A percentile compares a stretch with the other conserved stretches of the same genome.
Conservation (phyloP, 2,888 invertebrate genomes). For the Lasioglossum oenotherae region DNA sequence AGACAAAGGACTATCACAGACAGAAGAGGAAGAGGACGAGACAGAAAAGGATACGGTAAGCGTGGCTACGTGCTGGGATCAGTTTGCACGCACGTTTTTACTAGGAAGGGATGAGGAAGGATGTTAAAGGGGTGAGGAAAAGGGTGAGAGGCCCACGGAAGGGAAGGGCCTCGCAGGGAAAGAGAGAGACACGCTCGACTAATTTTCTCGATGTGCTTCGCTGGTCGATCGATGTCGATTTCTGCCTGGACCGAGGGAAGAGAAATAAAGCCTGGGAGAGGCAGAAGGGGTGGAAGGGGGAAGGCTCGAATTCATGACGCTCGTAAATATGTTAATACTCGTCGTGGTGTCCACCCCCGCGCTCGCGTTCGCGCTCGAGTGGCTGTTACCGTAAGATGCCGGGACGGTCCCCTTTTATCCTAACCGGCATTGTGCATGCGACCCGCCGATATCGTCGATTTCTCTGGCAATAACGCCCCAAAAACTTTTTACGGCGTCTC, state of each 20-base stretch:
- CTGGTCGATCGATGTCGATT: conserved; percentile 65
- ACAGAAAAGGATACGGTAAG: conserved; percentile 16
- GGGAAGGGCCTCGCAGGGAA: conserved; percentile 55
- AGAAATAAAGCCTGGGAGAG: conserved; percentile 35
- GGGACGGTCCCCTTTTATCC: conserved; percentile 57
- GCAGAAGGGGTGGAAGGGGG: conserved; percentile 20
- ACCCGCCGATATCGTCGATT: conserved; percentile 67
- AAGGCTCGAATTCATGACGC: conserved; percentile 73
- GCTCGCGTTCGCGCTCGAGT: conserved; percentile 49
- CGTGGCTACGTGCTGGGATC: conserved; percentile 59
- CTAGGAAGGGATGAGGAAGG: conserved; percentile 22
- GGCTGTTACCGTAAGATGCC: conserved; percentile 61
- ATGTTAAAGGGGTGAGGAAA: conserved; percentile 45
- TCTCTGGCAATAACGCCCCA: conserved; percentile 59
- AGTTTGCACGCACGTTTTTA: conserved; percentile 71
- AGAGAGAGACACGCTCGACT: conserved; percentile 67
- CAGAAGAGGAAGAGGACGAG: conserved; percentile 3
- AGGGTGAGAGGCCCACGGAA: conserved; percentile 17
- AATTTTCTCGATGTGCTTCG: conserved; percentile 69
- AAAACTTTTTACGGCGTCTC: conserved; percentile 59
- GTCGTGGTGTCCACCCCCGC: conserved; percentile 52
- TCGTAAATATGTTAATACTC: conserved; percentile 74
- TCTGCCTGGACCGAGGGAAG: conserved; percentile 45
- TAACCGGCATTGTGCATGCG: conserved; percentile 57
- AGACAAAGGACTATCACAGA: conserved; percentile 1